Evolutionary conservation across 2,797 vertebrate species (phyloP), one percentile per base, ranked within the genome.

Genomic region (Eptatretus atami): DNA sequence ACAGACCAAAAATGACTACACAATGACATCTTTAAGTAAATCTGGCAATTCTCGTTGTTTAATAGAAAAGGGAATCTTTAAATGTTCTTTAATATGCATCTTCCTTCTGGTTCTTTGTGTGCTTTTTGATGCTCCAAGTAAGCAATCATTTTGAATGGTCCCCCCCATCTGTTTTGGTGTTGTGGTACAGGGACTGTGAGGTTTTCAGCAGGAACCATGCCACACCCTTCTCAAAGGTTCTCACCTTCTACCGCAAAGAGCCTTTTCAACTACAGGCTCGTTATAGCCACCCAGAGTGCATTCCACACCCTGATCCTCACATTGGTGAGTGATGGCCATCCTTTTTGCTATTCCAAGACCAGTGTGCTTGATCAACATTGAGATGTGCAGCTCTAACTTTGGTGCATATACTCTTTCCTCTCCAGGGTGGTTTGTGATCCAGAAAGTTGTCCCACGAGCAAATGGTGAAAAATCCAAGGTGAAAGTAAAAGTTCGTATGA

Each of bases 401-500:
- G 14, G 14, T 19, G 19, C 55, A 14, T 9, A 6, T 9, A 44
- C 31, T 8, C 6, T 14, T 60, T 15, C 19, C 55, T 19, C 55
- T 19, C 3, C 55, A 60, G 55, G 55, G 4, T 60, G 14, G 14
- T 60, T 15, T 19, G 55, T 60, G 9, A 77, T 94, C 66, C 85
- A 93, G 67, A 84, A 86, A 53, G 83, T 94, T 65, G 75, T 76
- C 66, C 81, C 86, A 10, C 87, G 87, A 63, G 78, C 78, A 1
- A 83, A 92, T 19, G 86, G 86, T 1, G 84, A 87, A 70, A 84
- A 77, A 69, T 84, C 84, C 52, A 92, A 88, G 75, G 83, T 94
- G 64, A 94, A 94, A 68, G 84, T 94, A 64, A 94, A 90, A 75
- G 86, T 94, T 66, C 82, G 83, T 0, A 78, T 94, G 63, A 92